Evolutionary conservation across 2,113 vertebrate genomes (phyloP).

Genomic region (Mohoua ochrocephala): DNA sequence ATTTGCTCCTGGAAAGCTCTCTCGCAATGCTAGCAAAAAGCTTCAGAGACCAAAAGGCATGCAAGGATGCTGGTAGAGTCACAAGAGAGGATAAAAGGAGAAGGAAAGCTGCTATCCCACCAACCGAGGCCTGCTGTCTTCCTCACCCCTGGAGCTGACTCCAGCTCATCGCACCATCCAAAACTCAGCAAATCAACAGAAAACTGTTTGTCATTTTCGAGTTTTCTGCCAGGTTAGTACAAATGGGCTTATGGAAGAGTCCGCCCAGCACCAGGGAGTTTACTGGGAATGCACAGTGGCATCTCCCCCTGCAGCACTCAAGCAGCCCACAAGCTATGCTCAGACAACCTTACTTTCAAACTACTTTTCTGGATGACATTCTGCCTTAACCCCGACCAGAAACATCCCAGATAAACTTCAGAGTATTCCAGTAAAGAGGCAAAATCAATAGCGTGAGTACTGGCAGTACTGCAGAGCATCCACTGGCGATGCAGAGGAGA

Average conservation of each 20-base stretch:
- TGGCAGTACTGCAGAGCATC: neutral
- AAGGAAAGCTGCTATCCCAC: neutral
- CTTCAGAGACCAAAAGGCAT: neutral
- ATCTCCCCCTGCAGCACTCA: neutral
- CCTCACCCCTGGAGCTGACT: neutral
- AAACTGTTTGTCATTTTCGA: neutral
- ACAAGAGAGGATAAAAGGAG: neutral
- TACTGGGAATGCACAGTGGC: neutral
- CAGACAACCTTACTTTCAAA: neutral
- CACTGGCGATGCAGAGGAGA: neutral
- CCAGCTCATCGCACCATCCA: accelerated
- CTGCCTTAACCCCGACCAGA: neutral
- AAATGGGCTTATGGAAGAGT: neutral
- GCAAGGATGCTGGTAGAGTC: neutral
- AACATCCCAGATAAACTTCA: neutral
- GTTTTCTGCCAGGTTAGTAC: neutral
- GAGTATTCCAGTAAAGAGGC: neutral
- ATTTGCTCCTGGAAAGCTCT: neutral
- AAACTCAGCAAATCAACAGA: neutral
- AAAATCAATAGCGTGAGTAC: neutral
- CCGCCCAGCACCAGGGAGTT: neutral
- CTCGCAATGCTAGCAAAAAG: neutral
- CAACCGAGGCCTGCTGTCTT: accelerated
- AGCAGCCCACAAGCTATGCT: neutral
- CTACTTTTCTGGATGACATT: neutral